Base-by-base conservation (phyloP, 2,888 invertebrate species). In the Trichacis sp. region DNA sequence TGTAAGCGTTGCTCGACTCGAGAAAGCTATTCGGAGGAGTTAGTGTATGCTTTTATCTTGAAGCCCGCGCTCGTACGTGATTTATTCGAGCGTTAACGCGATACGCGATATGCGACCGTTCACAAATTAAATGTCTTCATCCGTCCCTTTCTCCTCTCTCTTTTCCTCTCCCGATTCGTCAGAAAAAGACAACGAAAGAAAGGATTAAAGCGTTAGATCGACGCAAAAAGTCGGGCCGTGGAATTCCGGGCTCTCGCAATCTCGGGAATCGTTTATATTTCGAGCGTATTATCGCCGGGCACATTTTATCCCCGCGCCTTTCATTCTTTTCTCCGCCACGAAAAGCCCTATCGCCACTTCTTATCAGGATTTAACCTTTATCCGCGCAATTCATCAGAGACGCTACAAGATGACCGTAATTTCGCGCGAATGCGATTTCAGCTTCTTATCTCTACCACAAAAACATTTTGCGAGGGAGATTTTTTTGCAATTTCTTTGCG, bases 121-220 rank as follows among this genome's bases (percentile, higher is more conserved):
- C 78, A 80, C 80, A 79, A 80, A 80, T 81, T 79, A 79, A 81
- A 80, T 74, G 77, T 79, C 77, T 80, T 77, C 76, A 80, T 80
- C 72, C 70, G 72, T 57, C 8, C 48, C 58, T 58, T 50, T 20
- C 50, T 52, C 49, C 53, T 36, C 36, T 36, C 36, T 12, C 12
- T 36, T 5, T 5, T 8, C 8, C 24, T 3, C 24, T 24, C 24
- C 8, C 24, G 3, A 24, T 24, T 24, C n/a, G n/a, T n/a, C n/a
- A n/a, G n/a, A n/a, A n/a, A n/a, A n/a, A n/a, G n/a, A n/a, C n/a
- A n/a, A n/a, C n/a, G n/a, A n/a, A n/a, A n/a, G n/a, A n/a, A n/a
- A n/a, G n/a, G n/a, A n/a, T n/a, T n/a, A n/a, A n/a, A n/a, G n/a
- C n/a, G n/a, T n/a, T n/a, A n/a, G n/a, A n/a, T n/a, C n/a, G n/a